Conservation (phyloP, 2,113 vertebrate genomes). For the Propithecus coquereli region DNA sequence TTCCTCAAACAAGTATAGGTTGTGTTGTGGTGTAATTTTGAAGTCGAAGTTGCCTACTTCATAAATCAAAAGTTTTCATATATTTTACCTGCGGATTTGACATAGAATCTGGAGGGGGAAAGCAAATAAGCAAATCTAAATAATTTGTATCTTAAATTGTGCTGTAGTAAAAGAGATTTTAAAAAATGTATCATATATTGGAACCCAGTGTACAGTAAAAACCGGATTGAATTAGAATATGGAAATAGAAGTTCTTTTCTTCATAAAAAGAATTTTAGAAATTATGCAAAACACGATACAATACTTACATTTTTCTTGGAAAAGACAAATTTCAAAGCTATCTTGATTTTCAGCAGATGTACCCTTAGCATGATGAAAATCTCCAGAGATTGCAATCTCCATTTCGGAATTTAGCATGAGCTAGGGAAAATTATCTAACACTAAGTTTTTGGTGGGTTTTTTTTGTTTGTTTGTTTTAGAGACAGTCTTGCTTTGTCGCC, state of each 20-base stretch:
- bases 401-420: neutral
- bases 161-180: neutral
- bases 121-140: neutral
- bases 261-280: slow-evolving; percentile 23
- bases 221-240: neutral
- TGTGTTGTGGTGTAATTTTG: neutral
- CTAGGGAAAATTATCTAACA: neutral
- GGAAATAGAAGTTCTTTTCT: slow-evolving; percentile 11
- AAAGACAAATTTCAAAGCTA: neutral
- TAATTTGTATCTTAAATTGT: neutral
- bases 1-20: neutral
- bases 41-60: slow-evolving; percentile 1
- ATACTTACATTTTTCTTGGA: slow-evolving; percentile 10
- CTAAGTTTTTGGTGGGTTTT: neutral
- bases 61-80: neutral
- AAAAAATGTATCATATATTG: neutral
- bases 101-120: neutral
- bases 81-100: slow-evolving; percentile 5
- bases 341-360: neutral
- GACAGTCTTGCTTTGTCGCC: no score
- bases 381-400: neutral
- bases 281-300: neutral
- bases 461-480: no score
- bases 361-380: neutral
- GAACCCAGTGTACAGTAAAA: neutral